Percentiles rank a stretch among this genome's conserved stretches.
These are phyloP conservation scores for Nasonia giraulti DNA, from an alignment of 1,140 invertebrate genomes.

Conservation along the genomic window DNA sequence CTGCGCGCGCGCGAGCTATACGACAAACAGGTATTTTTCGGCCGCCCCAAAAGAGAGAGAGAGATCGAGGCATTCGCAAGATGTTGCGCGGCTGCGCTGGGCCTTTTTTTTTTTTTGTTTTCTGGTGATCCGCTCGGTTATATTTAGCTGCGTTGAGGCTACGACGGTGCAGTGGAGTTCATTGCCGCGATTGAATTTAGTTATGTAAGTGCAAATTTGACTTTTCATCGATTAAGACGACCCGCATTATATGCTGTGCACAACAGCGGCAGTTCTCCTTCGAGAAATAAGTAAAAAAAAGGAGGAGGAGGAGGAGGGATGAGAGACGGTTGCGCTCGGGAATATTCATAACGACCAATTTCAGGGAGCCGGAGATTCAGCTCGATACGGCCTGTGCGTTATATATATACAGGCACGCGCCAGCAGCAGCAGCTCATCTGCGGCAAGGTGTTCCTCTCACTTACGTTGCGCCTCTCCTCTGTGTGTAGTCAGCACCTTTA, in stretches of 20 bases:
- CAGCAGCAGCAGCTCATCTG: slow-evolving; percentile 11
- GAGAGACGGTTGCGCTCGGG: not conserved
- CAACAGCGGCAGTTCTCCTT: not conserved
- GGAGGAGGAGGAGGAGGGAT: not conserved
- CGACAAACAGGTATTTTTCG: slow-evolving; percentile 57
- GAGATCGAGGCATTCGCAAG: slow-evolving; percentile 54
- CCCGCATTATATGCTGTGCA: too few species aligned
- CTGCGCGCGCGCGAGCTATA: not conserved
- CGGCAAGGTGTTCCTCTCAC: slow-evolving; percentile 34
- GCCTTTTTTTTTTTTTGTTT: not conserved
- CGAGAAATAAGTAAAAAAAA: not conserved
- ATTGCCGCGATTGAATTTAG: too few species aligned
- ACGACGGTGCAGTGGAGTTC: too few species aligned
- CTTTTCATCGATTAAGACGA: not conserved
- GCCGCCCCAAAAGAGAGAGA: not conserved
- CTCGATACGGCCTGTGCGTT: not conserved
- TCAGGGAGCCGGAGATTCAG: not conserved
- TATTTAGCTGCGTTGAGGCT: too few species aligned
- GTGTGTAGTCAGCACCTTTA: not conserved
- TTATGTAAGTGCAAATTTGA: too few species aligned
- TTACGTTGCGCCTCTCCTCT: not conserved
- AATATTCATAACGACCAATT: slow-evolving; percentile 11
- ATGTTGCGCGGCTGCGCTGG: slow-evolving; percentile 50
- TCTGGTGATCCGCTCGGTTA: not conserved
- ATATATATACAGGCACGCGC: slow-evolving; percentile 12